A percentile compares a stretch with the other conserved stretches of the same genome.
Evolutionary conservation across 1,140 invertebrate species (phyloP).

Genomic region (Portunus trituberculatus): DNA sequence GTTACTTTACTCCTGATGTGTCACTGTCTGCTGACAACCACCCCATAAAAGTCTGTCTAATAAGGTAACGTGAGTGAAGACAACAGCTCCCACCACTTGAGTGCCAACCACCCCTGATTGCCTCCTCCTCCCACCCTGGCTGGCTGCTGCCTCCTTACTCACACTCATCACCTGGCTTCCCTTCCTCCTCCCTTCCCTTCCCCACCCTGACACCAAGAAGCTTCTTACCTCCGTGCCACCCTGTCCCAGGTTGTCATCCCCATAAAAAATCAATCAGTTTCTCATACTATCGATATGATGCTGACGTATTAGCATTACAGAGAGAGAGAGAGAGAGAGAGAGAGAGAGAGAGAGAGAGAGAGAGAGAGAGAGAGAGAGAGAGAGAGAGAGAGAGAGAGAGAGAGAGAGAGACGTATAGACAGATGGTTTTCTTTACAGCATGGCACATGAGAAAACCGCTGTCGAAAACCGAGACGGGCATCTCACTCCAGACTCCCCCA

Average conservation of each 20-base stretch:
- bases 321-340: slow-evolving; percentile 22
- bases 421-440: background rate
- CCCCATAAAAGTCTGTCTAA: too few species aligned
- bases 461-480: background rate
- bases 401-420: background rate
- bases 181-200: background rate
- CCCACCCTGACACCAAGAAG: background rate
- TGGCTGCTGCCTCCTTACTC: background rate
- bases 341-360: background rate
- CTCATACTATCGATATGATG: background rate
- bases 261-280: background rate
- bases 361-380: slow-evolving; percentile 37
- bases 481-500: background rate
- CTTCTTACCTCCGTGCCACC: background rate
- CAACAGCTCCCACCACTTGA: background rate
- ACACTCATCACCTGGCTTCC: background rate
- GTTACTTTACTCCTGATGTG: background rate
- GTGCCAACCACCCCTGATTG: background rate
- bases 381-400: slow-evolving; percentile 25
- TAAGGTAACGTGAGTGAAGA: background rate
- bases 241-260: background rate
- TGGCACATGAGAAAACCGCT: background rate
- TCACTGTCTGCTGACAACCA: too few species aligned
- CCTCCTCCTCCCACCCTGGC: background rate
- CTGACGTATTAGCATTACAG: background rate